Evolutionary conservation across 1,140 invertebrate genomes (phyloP).

Genomic region (Cepaea nemoralis): DNA sequence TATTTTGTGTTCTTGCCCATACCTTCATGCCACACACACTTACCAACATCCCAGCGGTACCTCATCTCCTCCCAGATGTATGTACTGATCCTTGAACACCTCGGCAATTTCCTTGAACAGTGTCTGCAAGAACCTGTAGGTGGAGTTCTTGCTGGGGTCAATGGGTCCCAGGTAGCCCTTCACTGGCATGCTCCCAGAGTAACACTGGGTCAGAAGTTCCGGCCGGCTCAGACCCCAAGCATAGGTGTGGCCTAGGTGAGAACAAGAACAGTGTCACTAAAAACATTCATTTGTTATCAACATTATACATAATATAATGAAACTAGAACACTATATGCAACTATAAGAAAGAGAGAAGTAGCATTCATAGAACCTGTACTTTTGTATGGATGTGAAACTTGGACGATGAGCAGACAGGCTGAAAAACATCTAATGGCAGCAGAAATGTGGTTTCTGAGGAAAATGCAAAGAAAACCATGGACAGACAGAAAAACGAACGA

Average conservation of each 20-base stretch:
- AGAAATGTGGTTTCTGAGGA: no score
- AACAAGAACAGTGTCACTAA: background rate
- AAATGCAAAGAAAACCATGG: no score
- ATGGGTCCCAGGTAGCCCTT: conserved; percentile 78
- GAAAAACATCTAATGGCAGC: no score
- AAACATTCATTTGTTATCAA: no score
- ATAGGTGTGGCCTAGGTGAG: conserved; percentile 80
- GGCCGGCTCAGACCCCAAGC: conserved; percentile 86
- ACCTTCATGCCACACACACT: conserved; percentile 38
- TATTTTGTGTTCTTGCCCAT: no score
- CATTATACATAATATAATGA: no score
- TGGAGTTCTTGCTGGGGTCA: conserved; percentile 68
- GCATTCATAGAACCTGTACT: no score
- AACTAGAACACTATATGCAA: no score
- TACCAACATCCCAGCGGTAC: conserved; percentile 89
- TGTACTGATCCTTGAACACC: conserved; percentile 70
- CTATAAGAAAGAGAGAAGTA: no score
- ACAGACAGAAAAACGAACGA: no score
- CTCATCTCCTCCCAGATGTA: conserved; percentile 87
- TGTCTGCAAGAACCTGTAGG: conserved; percentile 68
- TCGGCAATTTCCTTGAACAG: conserved; percentile 69
- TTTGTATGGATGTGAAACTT: no score
- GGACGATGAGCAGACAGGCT: no score
- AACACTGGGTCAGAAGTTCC: conserved; percentile 83
- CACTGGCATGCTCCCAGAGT: conserved; percentile 68